phyloP scores from a whole-genome alignment of 2,888 invertebrate species.

The Zaprionus bogoriensis region DNA sequence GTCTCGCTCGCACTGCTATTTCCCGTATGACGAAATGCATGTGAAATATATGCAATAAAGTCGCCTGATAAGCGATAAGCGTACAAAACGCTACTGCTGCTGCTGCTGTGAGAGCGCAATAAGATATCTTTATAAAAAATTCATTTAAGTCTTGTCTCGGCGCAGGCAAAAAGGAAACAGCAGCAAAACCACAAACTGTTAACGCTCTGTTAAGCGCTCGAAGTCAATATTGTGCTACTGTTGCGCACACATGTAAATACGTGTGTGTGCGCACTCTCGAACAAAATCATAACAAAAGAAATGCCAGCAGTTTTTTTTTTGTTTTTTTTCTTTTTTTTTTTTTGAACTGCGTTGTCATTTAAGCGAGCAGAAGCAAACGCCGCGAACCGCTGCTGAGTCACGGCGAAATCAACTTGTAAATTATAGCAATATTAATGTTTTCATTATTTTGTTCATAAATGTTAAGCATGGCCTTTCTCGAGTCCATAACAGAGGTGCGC shows the following conservation, averaged over 20 bases:
- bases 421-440: not conserved
- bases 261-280: not conserved
- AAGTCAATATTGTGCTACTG: constrained; percentile 6
- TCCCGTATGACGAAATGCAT: constrained; percentile 22
- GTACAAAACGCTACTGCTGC: too few species aligned
- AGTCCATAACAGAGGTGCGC: constrained; percentile 58
- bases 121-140: not conserved
- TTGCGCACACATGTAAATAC: constrained; percentile 8
- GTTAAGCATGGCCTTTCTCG: constrained; percentile 52
- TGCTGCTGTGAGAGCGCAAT: not conserved
- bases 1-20: constrained; percentile 14
- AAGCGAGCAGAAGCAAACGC: constrained; percentile 25
- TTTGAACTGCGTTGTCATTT: constrained; percentile 59
- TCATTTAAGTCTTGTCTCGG: not conserved
- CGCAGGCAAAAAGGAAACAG: not conserved
- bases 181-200: constrained; percentile 15
- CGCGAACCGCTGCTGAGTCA: constrained; percentile 29
- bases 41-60: not conserved
- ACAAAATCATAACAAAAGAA: constrained; percentile 54
- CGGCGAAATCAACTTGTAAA: not conserved
- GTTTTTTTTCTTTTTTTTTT: too few species aligned
- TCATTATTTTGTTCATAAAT: not conserved
- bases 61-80: constrained; percentile 38
- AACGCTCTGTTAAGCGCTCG: constrained; percentile 13
- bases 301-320: constrained; percentile 40